Conservation (phyloP, 2,888 invertebrate genomes). For the Ceriagrion tenellum region DNA sequence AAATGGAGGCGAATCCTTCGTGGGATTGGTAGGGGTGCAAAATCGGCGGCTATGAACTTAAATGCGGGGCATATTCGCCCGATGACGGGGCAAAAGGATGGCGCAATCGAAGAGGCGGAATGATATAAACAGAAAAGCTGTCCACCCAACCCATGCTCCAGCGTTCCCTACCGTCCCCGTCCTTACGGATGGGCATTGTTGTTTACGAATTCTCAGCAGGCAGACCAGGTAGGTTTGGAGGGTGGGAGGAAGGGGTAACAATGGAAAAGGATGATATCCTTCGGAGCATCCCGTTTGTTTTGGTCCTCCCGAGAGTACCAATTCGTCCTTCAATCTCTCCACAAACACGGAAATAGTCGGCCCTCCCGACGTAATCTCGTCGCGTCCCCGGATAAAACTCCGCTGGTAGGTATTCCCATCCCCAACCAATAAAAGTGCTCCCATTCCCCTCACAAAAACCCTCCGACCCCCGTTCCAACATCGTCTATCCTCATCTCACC, state of each 20-base stretch:
- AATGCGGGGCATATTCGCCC: background rate
- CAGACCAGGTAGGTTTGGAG: background rate
- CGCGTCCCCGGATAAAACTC: background rate
- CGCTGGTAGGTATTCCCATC: background rate
- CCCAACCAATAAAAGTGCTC: background rate
- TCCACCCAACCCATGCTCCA: background rate
- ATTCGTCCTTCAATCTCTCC: background rate
- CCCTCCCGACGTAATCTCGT: background rate
- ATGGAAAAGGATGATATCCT: background rate
- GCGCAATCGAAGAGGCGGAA: background rate
- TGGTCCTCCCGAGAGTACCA: background rate
- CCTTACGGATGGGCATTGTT: background rate
- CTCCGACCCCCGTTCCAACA: background rate
- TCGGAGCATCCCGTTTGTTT: background rate
- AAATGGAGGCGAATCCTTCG: background rate
- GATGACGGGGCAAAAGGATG: background rate
- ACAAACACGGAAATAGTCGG: constrained; percentile 10
- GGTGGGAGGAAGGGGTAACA: background rate
- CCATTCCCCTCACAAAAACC: background rate
- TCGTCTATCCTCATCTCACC: background rate
- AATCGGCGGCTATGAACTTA: background rate
- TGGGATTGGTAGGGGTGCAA: background rate
- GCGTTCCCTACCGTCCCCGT: background rate
- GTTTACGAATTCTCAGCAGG: background rate
- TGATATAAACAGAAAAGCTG: background rate